phyloP scores from a whole-genome alignment of 2,888 invertebrate species.

The Lutraria lutraria region DNA sequence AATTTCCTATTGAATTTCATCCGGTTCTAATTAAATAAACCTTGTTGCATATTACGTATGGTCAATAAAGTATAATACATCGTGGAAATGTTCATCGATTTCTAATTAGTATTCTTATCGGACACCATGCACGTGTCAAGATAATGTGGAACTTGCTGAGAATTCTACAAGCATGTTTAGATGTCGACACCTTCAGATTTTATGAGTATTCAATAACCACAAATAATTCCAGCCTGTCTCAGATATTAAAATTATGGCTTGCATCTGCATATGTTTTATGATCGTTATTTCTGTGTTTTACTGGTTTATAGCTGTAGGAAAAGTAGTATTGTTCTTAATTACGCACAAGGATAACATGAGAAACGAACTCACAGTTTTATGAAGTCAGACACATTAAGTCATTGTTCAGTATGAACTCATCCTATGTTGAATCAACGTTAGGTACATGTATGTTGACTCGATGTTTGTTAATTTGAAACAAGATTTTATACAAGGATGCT shows the following conservation, averaged over 20 bases:
- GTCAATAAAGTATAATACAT: slow-evolving; percentile 39
- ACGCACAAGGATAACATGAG: not conserved
- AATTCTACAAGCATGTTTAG: slow-evolving; percentile 11
- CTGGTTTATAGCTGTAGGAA: not conserved
- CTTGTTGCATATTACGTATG: slow-evolving; percentile 38
- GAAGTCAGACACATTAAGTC: not conserved
- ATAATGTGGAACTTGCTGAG: slow-evolving; percentile 24
- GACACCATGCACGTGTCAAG: slow-evolving; percentile 32
- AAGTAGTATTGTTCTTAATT: slow-evolving; percentile 8
- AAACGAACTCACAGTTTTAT: not conserved
- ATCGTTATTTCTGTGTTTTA: not conserved
- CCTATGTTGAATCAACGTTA: not conserved
- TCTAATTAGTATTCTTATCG: slow-evolving; percentile 43
- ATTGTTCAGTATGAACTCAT: not conserved
- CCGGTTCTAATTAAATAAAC: slow-evolving; percentile 46
- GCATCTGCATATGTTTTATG: not conserved
- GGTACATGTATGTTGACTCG: too few species aligned
- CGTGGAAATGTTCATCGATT: slow-evolving; percentile 27
- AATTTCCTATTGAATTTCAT: slow-evolving; percentile 36
- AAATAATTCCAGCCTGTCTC: not conserved
- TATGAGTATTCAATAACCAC: slow-evolving; percentile 2
- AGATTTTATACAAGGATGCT: too few species aligned
- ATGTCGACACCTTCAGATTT: slow-evolving; percentile 18
- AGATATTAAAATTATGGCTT: slow-evolving; percentile 3
- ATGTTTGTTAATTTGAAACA: too few species aligned